Base-by-base conservation (phyloP, 2,888 invertebrate species). In the Choreutis nemorana region DNA sequence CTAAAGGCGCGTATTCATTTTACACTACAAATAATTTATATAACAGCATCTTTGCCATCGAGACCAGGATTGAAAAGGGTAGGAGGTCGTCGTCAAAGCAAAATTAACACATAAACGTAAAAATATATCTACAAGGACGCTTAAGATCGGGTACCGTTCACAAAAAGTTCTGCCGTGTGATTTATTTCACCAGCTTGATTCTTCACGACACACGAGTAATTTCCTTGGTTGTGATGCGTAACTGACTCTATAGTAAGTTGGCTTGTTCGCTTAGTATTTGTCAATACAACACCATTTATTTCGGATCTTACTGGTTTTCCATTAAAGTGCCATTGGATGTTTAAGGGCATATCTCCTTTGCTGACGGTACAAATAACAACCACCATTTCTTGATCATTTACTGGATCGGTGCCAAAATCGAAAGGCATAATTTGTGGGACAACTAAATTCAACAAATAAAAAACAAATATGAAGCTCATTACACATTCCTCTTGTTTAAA, bases 331-430 rank as follows among this genome's bases (percentile, higher is more conserved):
- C 91, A 92, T 27, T 81, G 80, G 34, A 93, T 87, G 41, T 83
- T 82, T 33, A 93, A 73, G 6, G 92, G 92, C 37, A 86, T 63
- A 59, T 93, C 92, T 16, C 92, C 91, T 60, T 89, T 87, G 42
- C 81, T 83, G 13, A 87, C 87, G 22, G 85, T 83, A 58, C 91
- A 91, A 29, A 83, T 83, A 9, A 84, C 83, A 12, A 87, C 86
- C 16, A 85, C 83, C 66, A 84, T 81, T 48, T 88, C 87, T 41
- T 86, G 82, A 40, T 86, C 85, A 50, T 87, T 86, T 34, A 86
- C 80, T 30, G 83, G 82, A 37, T 86, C 85, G 31, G 82, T 81
- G 36, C 89, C 89, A 46, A 90, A 88, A 51, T 83, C 82, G 52
- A 90, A 87, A 23, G 86, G 85, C 46, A 84, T 81, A 46, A 90